These are phyloP conservation scores for Crotalus viridis DNA, from an alignment of 2,113 vertebrate species.

Conservation along the genomic window DNA sequence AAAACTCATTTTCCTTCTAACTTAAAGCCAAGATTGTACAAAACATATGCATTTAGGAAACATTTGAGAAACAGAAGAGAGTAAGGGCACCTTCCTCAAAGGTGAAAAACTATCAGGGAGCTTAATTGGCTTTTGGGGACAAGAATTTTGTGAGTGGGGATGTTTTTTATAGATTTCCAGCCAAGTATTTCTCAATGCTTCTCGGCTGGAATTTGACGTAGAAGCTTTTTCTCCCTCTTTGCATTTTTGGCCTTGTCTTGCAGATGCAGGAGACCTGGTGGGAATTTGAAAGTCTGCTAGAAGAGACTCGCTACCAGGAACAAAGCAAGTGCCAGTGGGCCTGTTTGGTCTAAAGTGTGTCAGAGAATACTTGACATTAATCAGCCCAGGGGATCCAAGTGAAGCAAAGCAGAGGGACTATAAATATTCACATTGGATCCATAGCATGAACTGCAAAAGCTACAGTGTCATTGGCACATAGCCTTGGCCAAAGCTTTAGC, in stretches of 20 bases:
- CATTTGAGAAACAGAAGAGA: background rate
- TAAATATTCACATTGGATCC: slow-evolving; percentile 21
- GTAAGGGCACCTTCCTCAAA: background rate
- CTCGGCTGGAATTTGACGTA: background rate
- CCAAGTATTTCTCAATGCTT: background rate
- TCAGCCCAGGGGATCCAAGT: slow-evolving; percentile 14
- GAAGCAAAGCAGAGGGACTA: background rate
- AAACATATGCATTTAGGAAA: background rate
- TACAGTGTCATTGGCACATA: background rate
- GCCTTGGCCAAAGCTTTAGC: background rate
- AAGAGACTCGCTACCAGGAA: slow-evolving; percentile 6
- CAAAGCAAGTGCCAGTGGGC: background rate
- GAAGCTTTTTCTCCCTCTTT: background rate
- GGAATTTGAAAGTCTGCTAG: slow-evolving; percentile 4
- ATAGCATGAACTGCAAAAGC: slow-evolving; percentile 3
- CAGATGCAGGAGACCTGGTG: background rate
- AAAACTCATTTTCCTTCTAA: background rate
- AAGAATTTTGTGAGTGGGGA: background rate
- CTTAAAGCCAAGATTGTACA: background rate
- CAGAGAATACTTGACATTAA: slow-evolving; percentile 16
- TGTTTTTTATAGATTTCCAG: background rate
- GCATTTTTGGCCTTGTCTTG: background rate
- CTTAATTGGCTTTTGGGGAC: background rate
- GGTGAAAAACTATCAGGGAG: background rate
- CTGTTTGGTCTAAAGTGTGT: slow-evolving; percentile 18